Conservation (phyloP, 1,140 invertebrate genomes). For the Caenorhabditis inopinata region DNA sequence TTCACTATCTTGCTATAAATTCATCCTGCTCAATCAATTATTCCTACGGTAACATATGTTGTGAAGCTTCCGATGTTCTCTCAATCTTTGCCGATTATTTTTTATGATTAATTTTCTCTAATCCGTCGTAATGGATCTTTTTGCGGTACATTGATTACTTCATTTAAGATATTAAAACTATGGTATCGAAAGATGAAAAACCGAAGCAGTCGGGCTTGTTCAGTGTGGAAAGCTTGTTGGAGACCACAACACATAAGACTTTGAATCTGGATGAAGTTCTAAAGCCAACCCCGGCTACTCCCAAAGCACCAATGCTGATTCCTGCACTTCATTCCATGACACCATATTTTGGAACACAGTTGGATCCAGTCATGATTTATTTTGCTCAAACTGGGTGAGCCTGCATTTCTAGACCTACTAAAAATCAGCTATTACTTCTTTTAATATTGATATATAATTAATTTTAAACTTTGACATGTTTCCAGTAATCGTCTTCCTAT, state of each 20-base stretch:
- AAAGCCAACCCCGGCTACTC: conserved; percentile 13
- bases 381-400: conserved; percentile 32
- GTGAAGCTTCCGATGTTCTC: background rate
- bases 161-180: background rate
- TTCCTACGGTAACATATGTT: conserved; percentile 24
- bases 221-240: conserved; percentile 35
- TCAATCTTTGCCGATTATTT: conserved; percentile 8
- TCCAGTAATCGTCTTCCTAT: background rate
- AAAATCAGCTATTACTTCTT: too few relatives aligned
- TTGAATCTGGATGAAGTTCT: background rate
- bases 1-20: background rate
- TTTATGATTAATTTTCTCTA: conserved; percentile 21
- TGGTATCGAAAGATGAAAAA: conserved; percentile 31
- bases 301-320: background rate
- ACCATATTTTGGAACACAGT: conserved; percentile 27
- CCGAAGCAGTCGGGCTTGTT: conserved; percentile 7
- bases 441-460: too few relatives aligned
- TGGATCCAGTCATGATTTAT: conserved; percentile 26
- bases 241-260: background rate
- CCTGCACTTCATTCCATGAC: conserved; percentile 8
- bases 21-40: conserved; percentile 17
- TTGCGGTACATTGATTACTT: background rate
- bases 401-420: background rate
- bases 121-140: conserved; percentile 13
- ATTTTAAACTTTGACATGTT: background rate